Conservation (phyloP, 2,888 invertebrate genomes). For the Drosophila histrio region DNA sequence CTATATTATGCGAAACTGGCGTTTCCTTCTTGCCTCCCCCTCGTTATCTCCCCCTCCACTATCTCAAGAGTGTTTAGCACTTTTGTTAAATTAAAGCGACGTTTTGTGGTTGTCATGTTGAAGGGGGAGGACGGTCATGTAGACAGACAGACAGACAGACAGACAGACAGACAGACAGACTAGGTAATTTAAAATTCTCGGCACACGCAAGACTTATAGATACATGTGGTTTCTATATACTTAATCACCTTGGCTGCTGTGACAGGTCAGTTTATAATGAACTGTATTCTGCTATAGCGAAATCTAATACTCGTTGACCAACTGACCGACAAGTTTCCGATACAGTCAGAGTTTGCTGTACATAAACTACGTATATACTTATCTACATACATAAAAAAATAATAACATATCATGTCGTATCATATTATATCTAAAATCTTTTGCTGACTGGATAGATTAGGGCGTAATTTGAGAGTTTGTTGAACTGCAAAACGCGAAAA, state of each 20-base stretch:
- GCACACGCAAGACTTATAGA: constrained; percentile 36
- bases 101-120: constrained; percentile 15
- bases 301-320: constrained; percentile 57
- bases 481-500: constrained; percentile 58
- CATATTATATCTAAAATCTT: constrained; percentile 1
- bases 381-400: neutral
- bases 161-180: neutral
- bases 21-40: constrained; percentile 18
- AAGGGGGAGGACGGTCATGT: neutral
- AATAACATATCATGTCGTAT: constrained; percentile 2
- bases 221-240: neutral
- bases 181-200: constrained; percentile 46
- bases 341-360: neutral
- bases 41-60: neutral
- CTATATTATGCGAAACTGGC: constrained; percentile 37
- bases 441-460: constrained; percentile 39
- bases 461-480: constrained; percentile 71
- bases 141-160: neutral
- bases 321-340: constrained; percentile 52
- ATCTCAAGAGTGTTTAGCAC: constrained; percentile 49
- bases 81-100: constrained; percentile 64
- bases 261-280: constrained; percentile 48
- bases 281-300: constrained; percentile 10
- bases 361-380: neutral
- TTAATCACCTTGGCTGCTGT: constrained; percentile 22